These are phyloP conservation scores for Fregetta grallaria DNA, from an alignment of 2,113 vertebrate species.

Conservation along the genomic window DNA sequence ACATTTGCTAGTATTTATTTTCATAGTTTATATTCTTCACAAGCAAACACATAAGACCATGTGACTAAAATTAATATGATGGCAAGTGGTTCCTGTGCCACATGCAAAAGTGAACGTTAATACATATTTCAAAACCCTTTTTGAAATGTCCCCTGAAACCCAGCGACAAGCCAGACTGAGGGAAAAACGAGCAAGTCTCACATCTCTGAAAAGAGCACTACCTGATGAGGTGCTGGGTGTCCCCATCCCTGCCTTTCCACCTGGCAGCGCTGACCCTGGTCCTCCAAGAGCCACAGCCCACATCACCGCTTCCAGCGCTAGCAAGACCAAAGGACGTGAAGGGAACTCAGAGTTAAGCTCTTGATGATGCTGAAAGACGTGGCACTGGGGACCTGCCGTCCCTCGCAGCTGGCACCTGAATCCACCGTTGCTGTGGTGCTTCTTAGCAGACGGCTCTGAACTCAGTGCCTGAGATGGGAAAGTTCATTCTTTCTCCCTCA, in stretches of 20 bases:
- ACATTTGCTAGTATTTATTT: not conserved
- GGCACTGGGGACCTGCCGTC: not conserved
- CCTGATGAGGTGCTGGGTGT: not conserved
- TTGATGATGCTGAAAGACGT: not conserved
- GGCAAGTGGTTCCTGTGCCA: not conserved
- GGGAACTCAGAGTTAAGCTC: not conserved
- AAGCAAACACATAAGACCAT: not conserved
- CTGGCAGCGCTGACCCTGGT: fast-evolving
- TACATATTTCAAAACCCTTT: not conserved
- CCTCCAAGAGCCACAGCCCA: not conserved
- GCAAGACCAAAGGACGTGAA: not conserved
- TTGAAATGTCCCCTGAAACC: not conserved
- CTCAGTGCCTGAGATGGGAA: not conserved
- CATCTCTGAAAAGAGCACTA: not conserved
- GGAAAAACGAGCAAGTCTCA: not conserved
- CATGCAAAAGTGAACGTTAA: not conserved
- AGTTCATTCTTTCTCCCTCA: not conserved
- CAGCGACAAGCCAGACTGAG: not conserved
- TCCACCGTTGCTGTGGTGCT: fast-evolving
- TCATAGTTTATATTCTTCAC: not conserved
- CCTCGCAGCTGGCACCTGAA: not conserved
- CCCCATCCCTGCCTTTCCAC: not conserved
- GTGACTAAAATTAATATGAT: not conserved
- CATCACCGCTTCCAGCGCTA: fast-evolving
- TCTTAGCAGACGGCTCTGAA: not conserved